Conservation (phyloP, 2,888 invertebrate species). For the Alloplasta piceator region DNA sequence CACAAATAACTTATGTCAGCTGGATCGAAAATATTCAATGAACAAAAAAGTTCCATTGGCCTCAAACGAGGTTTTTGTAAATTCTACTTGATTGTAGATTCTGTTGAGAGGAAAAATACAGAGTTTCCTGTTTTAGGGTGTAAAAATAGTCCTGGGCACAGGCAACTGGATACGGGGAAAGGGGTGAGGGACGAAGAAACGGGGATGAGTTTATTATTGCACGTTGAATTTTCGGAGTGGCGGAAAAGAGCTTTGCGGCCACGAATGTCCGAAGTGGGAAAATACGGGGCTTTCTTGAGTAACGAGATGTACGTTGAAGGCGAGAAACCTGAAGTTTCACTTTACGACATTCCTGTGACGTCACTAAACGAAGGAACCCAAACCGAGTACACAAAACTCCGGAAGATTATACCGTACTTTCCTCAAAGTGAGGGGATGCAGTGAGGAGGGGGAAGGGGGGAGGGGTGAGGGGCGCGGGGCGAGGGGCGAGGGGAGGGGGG, state of each 20-base stretch:
- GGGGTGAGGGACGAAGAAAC: too few species aligned
- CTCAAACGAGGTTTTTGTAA: too few species aligned
- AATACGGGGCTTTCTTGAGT: not conserved
- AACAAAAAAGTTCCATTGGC: too few species aligned
- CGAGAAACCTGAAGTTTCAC: slow-evolving; percentile 21
- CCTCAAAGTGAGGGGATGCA: not conserved
- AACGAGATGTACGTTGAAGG: not conserved
- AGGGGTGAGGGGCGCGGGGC: too few species aligned
- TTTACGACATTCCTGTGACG: slow-evolving; percentile 38
- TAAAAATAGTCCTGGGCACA: not conserved
- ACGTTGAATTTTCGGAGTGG: not conserved
- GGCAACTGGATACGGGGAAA: too few species aligned
- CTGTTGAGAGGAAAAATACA: too few species aligned
- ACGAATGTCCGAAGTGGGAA: not conserved
- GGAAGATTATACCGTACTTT: slow-evolving; percentile 16
- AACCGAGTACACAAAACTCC: not conserved
- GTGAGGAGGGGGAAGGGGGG: not conserved
- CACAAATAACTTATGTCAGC: too few species aligned
- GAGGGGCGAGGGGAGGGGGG: too few species aligned
- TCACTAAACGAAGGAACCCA: slow-evolving; percentile 14
- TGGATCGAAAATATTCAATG: too few species aligned
- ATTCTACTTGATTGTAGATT: too few species aligned
- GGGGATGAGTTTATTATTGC: not conserved
- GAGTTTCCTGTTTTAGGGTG: too few species aligned
- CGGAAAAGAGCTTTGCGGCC: slow-evolving; percentile 19